These are phyloP conservation scores for Trochalopteron elliotii DNA, from an alignment of 2,113 vertebrate genomes.

Conservation along the genomic window DNA sequence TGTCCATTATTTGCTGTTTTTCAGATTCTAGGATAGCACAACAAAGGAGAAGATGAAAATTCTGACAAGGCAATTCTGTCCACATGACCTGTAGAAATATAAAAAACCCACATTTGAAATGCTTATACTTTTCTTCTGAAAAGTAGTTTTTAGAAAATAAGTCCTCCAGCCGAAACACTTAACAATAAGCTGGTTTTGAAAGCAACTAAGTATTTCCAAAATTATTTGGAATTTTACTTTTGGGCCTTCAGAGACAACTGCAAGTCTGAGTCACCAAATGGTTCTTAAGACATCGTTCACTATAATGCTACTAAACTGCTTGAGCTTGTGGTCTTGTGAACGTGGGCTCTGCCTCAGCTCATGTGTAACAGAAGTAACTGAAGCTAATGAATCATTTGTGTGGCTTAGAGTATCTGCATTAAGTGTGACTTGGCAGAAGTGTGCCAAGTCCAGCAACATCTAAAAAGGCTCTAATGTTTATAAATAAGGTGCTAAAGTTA, in stretches of 20 bases:
- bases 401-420: background rate
- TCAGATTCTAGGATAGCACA: conserved; percentile 95
- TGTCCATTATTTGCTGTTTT: conserved; percentile 96
- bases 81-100: conserved; percentile 88
- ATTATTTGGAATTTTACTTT: background rate
- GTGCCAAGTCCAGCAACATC: background rate
- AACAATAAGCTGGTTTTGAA: background rate
- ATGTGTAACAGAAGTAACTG: background rate
- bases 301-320: background rate
- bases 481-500: background rate
- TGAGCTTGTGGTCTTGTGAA: background rate
- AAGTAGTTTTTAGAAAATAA: background rate
- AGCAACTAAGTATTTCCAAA: background rate
- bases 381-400: background rate
- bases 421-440: background rate
- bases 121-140: background rate
- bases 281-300: background rate
- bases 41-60: conserved; percentile 95
- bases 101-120: background rate
- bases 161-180: background rate
- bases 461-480: background rate
- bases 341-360: background rate
- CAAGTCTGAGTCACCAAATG: background rate
- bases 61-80: conserved; percentile 92
- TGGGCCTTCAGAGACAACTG: background rate